Evolutionary conservation across 1,140 invertebrate species (phyloP).

Genomic region (Drosophila suzukii): DNA sequence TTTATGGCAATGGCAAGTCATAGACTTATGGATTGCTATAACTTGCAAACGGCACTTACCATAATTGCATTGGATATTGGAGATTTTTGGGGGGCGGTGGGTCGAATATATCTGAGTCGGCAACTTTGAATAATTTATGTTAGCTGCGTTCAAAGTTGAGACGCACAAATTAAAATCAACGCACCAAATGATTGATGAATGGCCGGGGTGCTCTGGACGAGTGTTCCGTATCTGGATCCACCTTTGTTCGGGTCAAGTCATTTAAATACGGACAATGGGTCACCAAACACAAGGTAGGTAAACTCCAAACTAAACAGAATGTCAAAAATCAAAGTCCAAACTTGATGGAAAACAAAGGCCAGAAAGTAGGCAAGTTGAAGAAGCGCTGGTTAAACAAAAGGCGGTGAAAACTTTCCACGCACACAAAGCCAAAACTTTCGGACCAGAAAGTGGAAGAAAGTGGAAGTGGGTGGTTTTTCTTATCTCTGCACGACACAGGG

Average conservation of each 20-base stretch:
- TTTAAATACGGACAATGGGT: slow-evolving; percentile 72
- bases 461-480: slow-evolving; percentile 44
- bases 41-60: slow-evolving; percentile 75
- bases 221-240: slow-evolving; percentile 6
- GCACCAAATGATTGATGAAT: slow-evolving; percentile 81
- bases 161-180: slow-evolving; percentile 81
- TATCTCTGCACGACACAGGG: slow-evolving; percentile 65
- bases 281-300: slow-evolving; percentile 63
- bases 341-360: slow-evolving; percentile 69
- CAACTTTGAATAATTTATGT: slow-evolving; percentile 82
- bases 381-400: slow-evolving; percentile 67
- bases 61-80: slow-evolving; percentile 71
- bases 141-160: slow-evolving; percentile 69
- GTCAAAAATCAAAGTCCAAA: slow-evolving; percentile 81
- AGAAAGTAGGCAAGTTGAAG: slow-evolving; percentile 53
- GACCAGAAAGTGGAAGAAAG: slow-evolving; percentile 43
- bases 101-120: slow-evolving; percentile 31
- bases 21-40: slow-evolving; percentile 79
- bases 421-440: slow-evolving; percentile 53
- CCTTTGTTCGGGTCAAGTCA: slow-evolving; percentile 69
- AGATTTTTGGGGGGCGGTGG: slow-evolving; percentile 22
- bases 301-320: slow-evolving; percentile 72
- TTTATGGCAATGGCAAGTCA: slow-evolving; percentile 74
- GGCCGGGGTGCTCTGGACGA: slow-evolving; percentile 15
- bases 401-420: slow-evolving; percentile 56